Evolutionary conservation across 2,797 vertebrate species (phyloP).

Genomic region (Petrocephalus schoutedeni): DNA sequence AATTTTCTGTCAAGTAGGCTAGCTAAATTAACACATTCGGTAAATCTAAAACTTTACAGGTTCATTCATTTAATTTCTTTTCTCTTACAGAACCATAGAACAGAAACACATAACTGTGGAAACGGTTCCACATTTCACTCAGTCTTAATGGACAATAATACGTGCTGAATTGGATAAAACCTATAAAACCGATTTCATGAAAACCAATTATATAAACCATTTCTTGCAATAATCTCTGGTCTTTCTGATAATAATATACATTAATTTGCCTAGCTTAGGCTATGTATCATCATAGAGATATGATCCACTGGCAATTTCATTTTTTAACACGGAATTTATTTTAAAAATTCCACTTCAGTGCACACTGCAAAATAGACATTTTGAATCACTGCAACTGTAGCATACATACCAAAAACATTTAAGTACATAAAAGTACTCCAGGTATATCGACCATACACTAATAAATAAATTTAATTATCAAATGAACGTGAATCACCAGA

Average conservation of each 20-base stretch:
- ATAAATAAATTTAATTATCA: background rate
- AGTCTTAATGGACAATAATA: background rate
- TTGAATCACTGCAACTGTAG: background rate
- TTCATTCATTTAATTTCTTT: background rate
- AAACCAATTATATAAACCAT: slow-evolving; percentile 54
- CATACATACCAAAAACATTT: background rate
- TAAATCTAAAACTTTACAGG: background rate
- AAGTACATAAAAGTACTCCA: background rate
- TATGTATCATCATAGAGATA: background rate
- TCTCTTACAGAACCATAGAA: background rate
- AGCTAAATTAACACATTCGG: background rate
- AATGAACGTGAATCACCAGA: background rate
- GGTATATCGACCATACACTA: background rate
- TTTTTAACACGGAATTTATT: background rate
- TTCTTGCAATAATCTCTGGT: slow-evolving; percentile 22
- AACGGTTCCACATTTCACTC: background rate
- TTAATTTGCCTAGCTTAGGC: background rate
- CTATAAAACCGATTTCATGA: slow-evolving; percentile 30
- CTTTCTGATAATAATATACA: slow-evolving; percentile 4
- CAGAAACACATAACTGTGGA: background rate
- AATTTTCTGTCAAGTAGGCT: background rate
- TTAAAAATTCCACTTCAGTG: background rate
- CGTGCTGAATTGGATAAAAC: background rate
- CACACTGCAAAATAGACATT: background rate
- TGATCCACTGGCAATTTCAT: background rate